Percentiles rank a stretch among this genome's conserved stretches.
Evolutionary conservation across 2,113 vertebrate species (phyloP).

Genomic region (Xiphorhynchus elegans): DNA sequence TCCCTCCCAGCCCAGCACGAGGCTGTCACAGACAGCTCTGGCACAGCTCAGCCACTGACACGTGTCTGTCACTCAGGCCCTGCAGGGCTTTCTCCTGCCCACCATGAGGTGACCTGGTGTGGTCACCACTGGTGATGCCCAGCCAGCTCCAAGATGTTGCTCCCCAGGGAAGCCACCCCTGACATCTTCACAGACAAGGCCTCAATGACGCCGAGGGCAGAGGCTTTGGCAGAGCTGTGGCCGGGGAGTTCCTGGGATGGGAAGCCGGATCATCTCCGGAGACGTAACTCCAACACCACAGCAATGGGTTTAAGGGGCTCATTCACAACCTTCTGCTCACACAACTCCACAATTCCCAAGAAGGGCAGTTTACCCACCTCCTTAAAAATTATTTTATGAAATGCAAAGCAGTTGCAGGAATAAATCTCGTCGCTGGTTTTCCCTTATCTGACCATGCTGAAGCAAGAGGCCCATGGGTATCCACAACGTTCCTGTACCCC

Average conservation of each 20-base stretch:
- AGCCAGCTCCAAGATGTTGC: neutral
- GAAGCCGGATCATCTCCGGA: accelerated
- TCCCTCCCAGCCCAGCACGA: neutral
- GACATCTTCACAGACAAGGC: neutral
- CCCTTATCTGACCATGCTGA: accelerated
- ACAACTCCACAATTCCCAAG: neutral
- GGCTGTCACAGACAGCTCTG: neutral
- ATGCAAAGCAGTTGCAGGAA: neutral
- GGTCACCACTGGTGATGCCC: neutral
- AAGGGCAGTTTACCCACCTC: neutral
- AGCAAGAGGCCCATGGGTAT: accelerated
- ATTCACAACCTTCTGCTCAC: neutral
- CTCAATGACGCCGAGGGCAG: neutral
- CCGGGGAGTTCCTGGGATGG: neutral
- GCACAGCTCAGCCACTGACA: neutral
- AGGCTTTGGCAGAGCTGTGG: neutral
- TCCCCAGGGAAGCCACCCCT: neutral
- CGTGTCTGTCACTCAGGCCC: neutral
- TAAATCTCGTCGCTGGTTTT: neutral
- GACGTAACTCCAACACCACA: accelerated
- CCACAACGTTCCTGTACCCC: accelerated
- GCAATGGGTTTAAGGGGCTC: neutral
- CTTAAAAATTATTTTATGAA: neutral
- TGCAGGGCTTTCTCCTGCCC: neutral
- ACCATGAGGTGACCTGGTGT: neutral